These are phyloP conservation scores for Tautogolabrus adspersus DNA, from an alignment of 2,113 vertebrate genomes.

Conservation along the genomic window DNA sequence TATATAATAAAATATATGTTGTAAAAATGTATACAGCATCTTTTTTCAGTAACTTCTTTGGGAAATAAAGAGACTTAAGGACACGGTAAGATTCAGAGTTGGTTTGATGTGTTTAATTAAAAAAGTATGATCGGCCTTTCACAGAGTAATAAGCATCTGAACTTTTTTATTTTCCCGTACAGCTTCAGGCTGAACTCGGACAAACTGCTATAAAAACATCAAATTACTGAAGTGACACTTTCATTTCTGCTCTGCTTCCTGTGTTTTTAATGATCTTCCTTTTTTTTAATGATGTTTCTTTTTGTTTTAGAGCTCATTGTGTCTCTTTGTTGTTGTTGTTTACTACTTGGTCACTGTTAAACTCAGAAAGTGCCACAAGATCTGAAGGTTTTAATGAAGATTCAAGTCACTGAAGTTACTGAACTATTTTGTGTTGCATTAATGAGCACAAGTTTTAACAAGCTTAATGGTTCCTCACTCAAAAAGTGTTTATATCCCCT, in stretches of 20 bases:
- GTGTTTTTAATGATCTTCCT: background rate
- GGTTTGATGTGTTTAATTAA: too few species aligned
- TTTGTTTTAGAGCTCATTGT: background rate
- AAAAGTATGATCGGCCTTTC: too few species aligned
- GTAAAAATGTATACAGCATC: too few species aligned
- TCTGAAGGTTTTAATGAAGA: background rate
- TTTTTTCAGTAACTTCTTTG: too few species aligned
- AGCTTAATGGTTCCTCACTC: too few species aligned
- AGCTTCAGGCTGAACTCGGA: slow-evolving; percentile 18
- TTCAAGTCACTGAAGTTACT: too few species aligned
- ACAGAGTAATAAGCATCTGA: background rate
- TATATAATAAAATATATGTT: too few species aligned
- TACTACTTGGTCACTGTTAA: background rate
- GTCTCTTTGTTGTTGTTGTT: slow-evolving; percentile 32
- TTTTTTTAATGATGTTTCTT: slow-evolving; percentile 31
- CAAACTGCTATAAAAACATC: slow-evolving; percentile 16
- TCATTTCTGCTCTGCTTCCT: background rate
- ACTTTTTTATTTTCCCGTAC: background rate
- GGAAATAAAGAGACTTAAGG: too few species aligned
- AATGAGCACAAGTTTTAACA: too few species aligned
- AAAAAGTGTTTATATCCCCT: too few species aligned
- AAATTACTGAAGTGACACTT: slow-evolving; percentile 18
- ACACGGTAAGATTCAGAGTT: too few species aligned
- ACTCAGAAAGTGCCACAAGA: background rate
- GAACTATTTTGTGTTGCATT: too few species aligned